Evolutionary conservation across 2,113 vertebrate species (phyloP).

Genomic region (Anser cygnoides): DNA sequence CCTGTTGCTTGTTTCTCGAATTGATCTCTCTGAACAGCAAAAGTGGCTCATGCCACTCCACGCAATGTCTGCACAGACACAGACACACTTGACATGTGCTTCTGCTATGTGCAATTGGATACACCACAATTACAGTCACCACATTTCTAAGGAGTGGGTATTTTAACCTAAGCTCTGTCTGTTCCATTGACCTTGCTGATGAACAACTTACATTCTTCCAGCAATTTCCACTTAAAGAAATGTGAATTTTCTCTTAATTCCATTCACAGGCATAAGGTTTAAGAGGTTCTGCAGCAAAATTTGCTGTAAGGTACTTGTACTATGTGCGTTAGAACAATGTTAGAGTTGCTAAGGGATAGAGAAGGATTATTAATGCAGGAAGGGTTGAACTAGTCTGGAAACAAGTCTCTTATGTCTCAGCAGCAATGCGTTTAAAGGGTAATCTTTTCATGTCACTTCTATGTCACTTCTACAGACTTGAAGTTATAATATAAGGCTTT

Average conservation of each 20-base stretch:
- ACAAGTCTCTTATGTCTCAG: background rate
- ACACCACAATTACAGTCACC: background rate
- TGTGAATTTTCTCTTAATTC: background rate
- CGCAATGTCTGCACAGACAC: background rate
- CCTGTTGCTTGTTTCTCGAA: background rate
- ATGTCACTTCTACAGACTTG: background rate
- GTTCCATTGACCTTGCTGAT: background rate
- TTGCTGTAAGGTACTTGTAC: background rate
- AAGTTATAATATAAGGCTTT: background rate
- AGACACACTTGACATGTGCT: background rate
- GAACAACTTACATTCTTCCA: background rate
- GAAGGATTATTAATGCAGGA: background rate
- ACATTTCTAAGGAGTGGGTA: background rate
- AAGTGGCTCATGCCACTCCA: background rate
- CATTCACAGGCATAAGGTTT: background rate
- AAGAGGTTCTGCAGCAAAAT: background rate
- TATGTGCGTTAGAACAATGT: background rate
- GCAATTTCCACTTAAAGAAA: background rate
- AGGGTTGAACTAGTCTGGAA: background rate
- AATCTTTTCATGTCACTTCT: background rate
- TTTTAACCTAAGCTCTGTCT: background rate
- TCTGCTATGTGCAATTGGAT: background rate
- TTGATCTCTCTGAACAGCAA: background rate
- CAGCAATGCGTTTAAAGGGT: background rate
- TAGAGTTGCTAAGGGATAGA: background rate